These are phyloP conservation scores for Cylloceria caligata DNA, from an alignment of 2,888 invertebrate genomes.

Conservation along the genomic window DNA sequence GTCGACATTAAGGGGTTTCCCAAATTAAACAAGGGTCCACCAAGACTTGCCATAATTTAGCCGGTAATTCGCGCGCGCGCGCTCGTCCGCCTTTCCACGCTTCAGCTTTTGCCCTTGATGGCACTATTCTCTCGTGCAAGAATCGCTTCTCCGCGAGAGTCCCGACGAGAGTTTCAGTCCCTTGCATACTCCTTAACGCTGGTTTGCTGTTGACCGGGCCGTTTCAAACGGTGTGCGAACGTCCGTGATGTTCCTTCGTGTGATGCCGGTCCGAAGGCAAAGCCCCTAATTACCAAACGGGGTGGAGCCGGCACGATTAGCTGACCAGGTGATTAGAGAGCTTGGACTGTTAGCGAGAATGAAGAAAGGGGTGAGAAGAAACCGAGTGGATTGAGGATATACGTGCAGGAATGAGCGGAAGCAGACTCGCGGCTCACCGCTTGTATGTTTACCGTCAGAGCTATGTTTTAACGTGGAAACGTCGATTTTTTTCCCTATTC, in stretches of 20 bases:
- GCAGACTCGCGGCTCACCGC: constrained; percentile 73
- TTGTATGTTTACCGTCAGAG: constrained; percentile 66
- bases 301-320: constrained; percentile 65
- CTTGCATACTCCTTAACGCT: background rate
- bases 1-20: constrained; percentile 70
- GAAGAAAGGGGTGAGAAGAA: constrained; percentile 8
- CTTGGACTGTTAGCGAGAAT: constrained; percentile 45
- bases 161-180: constrained; percentile 33
- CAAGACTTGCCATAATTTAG: constrained; percentile 78
- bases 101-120: constrained; percentile 31
- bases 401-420: background rate
- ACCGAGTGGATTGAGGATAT: background rate
- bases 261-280: constrained; percentile 41
- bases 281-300: constrained; percentile 67
- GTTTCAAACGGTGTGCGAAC: constrained; percentile 65
- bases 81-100: constrained; percentile 13
- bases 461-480: constrained; percentile 11
- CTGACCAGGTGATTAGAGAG: constrained; percentile 68
- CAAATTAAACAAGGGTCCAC: constrained; percentile 80
- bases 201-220: constrained; percentile 50
- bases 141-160: constrained; percentile 56
- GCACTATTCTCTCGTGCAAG: constrained; percentile 12
- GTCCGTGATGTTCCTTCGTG: constrained; percentile 68
- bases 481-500: constrained; percentile 17
- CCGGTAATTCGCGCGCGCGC: constrained; percentile 61